A percentile compares a stretch with the other conserved stretches of the same genome.
phyloP scores from a whole-genome alignment of 2,797 vertebrate species.

The Hephaestus fuliginosus region DNA sequence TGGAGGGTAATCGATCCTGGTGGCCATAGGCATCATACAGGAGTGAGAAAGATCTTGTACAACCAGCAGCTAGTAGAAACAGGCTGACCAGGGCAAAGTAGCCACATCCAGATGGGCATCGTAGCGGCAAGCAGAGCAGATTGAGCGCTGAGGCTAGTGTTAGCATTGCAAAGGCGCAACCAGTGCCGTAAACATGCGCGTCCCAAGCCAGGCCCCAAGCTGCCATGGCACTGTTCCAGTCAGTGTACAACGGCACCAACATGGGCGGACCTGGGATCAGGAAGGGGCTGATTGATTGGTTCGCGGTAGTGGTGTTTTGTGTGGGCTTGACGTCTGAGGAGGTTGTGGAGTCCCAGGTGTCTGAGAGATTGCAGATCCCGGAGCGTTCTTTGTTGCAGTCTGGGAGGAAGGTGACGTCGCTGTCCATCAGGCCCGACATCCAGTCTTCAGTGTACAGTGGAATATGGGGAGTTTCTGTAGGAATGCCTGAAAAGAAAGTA shows the following conservation, averaged over 20 bases:
- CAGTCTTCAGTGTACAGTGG: slow-evolving; percentile 73
- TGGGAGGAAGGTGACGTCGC: slow-evolving; percentile 74
- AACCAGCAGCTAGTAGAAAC: slow-evolving; percentile 87
- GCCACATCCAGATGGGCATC: slow-evolving; percentile 88
- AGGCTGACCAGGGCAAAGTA: slow-evolving; percentile 89
- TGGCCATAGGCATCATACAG: slow-evolving; percentile 92
- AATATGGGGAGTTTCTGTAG: slow-evolving; percentile 18
- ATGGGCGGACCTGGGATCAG: slow-evolving; percentile 81
- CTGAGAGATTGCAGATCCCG: slow-evolving; percentile 82
- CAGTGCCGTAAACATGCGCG: slow-evolving; percentile 90
- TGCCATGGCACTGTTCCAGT: slow-evolving; percentile 92
- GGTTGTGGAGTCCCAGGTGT: slow-evolving; percentile 70
- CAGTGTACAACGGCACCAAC: slow-evolving; percentile 88
- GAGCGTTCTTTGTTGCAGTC: slow-evolving; percentile 84
- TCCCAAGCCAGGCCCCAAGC: slow-evolving; percentile 94
- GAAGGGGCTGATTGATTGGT: slow-evolving; percentile 75
- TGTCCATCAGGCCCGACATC: slow-evolving; percentile 58
- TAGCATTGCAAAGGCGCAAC: slow-evolving; percentile 87
- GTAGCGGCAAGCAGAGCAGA: slow-evolving; percentile 88
- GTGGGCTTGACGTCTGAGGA: slow-evolving; percentile 54
- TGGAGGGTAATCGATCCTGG: slow-evolving; percentile 84
- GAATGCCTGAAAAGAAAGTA: slow-evolving; percentile 38
- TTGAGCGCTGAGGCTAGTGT: slow-evolving; percentile 87
- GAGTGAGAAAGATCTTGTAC: slow-evolving; percentile 88
- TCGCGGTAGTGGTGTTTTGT: slow-evolving; percentile 72